A percentile compares a stretch with the other conserved stretches of the same genome.
Conservation (phyloP, 2,797 vertebrate species). For the Muscicapa striata region DNA sequence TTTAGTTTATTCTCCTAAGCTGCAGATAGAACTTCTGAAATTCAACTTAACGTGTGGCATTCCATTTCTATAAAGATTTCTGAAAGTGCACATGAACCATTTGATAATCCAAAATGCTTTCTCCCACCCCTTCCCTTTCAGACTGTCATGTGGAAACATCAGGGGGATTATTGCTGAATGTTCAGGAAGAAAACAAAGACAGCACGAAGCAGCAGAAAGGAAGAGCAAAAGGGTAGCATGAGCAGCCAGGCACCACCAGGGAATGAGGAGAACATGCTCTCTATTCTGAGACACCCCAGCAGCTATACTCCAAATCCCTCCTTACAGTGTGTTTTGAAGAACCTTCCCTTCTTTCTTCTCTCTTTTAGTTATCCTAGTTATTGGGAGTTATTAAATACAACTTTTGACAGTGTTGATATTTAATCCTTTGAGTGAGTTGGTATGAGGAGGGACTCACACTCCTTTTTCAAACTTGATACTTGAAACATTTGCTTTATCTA, state of each 20-base stretch:
- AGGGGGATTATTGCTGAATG: background rate
- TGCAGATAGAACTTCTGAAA: background rate
- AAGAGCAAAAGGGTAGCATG: background rate
- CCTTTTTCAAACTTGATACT: background rate
- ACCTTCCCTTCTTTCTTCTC: background rate
- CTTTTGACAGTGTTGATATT: background rate
- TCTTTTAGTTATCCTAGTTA: background rate
- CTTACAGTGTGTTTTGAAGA: background rate
- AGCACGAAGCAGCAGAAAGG: background rate
- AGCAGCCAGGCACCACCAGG: background rate
- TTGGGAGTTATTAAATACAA: background rate
- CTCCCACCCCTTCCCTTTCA: background rate
- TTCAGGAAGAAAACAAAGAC: constrained; percentile 17
- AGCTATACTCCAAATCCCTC: background rate
- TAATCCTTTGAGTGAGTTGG: background rate
- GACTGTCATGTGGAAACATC: background rate
- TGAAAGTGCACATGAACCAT: background rate
- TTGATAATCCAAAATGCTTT: constrained; percentile 20
- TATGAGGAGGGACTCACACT: background rate
- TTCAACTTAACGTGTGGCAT: background rate
- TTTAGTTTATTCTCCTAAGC: constrained; percentile 5
- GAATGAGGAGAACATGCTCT: background rate
- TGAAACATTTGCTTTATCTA: background rate
- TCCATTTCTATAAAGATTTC: background rate
- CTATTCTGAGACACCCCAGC: background rate